These are phyloP conservation scores for Porites lutea DNA, from an alignment of 64 coral and sea anemone species.

Conservation along the genomic window DNA sequence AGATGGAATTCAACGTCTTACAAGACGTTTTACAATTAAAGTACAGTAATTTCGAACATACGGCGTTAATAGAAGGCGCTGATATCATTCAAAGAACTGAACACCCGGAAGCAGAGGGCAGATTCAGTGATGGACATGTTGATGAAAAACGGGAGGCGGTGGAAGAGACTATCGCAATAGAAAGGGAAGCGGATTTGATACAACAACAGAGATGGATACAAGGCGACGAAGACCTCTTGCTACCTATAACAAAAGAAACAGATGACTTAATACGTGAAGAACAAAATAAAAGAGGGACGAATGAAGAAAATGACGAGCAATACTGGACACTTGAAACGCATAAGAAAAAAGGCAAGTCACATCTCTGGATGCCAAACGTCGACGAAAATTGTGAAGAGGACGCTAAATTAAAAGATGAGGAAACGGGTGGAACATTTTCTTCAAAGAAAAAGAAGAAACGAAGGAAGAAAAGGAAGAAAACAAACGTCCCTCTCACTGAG, in stretches of 20 bases:
- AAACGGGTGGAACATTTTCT: neutral
- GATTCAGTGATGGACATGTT: neutral
- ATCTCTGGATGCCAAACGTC: neutral
- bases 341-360: slow-evolving; percentile 24
- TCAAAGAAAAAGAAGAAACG: neutral
- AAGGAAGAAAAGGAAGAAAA: neutral
- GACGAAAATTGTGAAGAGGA: neutral
- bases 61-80: neutral
- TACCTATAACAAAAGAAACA: neutral
- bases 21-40: no score
- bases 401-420: neutral
- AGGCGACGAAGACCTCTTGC: neutral
- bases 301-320: neutral
- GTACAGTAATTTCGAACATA: neutral
- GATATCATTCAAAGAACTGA: neutral
- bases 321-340: neutral
- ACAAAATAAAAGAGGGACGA: neutral
- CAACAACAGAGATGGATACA: neutral
- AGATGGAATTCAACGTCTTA: no score
- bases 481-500: neutral
- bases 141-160: neutral
- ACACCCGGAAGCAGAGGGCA: neutral
- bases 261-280: neutral
- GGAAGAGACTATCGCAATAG: neutral
- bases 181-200: neutral